Conservation (phyloP, 2,797 vertebrate genomes). For the Numenius phaeopus region DNA sequence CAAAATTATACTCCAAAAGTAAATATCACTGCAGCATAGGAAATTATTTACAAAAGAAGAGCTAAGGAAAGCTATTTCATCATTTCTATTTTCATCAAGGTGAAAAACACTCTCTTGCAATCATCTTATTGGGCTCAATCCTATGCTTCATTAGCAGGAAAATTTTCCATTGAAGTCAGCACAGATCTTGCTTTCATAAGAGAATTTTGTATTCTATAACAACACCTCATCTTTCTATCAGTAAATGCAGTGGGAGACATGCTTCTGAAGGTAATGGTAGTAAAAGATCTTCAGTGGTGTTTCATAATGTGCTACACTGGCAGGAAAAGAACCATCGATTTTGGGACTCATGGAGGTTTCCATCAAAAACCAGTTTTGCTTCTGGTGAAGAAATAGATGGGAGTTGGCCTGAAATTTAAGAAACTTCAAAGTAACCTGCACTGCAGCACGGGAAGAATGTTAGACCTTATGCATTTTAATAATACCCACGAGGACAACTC, state of each 20-base stretch:
- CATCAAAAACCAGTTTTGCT: not conserved
- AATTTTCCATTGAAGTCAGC: not conserved
- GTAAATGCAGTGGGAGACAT: not conserved
- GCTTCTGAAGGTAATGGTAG: not conserved
- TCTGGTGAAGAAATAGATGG: not conserved
- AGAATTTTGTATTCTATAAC: not conserved
- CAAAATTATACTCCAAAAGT: not conserved
- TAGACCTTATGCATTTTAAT: not conserved
- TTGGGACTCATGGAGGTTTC: not conserved
- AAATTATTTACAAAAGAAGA: not conserved
- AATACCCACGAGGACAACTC: not conserved
- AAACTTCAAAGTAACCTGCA: not conserved
- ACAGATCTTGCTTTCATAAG: not conserved
- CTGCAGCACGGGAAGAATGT: not conserved
- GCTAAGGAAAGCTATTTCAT: not conserved
- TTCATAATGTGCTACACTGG: not conserved
- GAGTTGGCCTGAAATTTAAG: not conserved
- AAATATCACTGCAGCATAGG: not conserved
- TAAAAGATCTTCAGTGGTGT: not conserved
- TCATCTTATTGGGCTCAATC: not conserved
- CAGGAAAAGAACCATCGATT: not conserved
- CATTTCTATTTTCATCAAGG: not conserved
- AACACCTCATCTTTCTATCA: not conserved
- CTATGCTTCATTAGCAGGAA: not conserved
- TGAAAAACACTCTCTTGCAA: not conserved